Evolutionary conservation across 92 coral and sea anemone genomes (phyloP).

Genomic region (Pocillopora meandrina): DNA sequence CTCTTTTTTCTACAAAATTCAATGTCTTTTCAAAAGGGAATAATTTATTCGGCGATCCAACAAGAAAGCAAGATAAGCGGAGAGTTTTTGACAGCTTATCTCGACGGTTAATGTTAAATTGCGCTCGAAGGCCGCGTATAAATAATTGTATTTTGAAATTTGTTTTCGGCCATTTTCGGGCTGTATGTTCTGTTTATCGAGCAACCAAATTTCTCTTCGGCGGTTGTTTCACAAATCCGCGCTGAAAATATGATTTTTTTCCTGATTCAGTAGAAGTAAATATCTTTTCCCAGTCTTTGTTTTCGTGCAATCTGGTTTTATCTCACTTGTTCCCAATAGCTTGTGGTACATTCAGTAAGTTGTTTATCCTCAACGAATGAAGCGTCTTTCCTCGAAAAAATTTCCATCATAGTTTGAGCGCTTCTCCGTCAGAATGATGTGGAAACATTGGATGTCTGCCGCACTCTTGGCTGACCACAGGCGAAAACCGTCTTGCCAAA

Average conservation of each 20-base stretch:
- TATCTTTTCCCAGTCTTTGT: neutral
- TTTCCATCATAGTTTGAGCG: slow-evolving; percentile 6
- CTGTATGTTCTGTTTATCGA: slow-evolving; percentile 16
- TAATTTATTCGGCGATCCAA: slow-evolving; percentile 31
- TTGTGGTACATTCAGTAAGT: slow-evolving; percentile 26
- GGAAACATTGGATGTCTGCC: slow-evolving; percentile 22
- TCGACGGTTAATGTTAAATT: slow-evolving; percentile 39
- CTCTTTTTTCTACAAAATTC: slow-evolving; percentile 47
- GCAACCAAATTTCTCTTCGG: slow-evolving; percentile 4
- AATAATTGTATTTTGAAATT: slow-evolving; percentile 37
- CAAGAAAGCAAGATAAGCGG: slow-evolving; percentile 33
- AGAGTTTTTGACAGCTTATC: slow-evolving; percentile 37
- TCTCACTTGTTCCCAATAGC: slow-evolving; percentile 29
- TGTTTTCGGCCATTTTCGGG: slow-evolving; percentile 23
- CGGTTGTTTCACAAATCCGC: slow-evolving; percentile 7
- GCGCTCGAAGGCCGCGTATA: slow-evolving; percentile 42
- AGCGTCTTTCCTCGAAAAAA: slow-evolving; percentile 15
- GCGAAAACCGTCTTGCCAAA: slow-evolving; percentile 67
- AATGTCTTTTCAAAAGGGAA: slow-evolving; percentile 41
- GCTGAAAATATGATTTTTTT: neutral
- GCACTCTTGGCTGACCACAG: slow-evolving; percentile 65
- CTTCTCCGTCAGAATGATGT: slow-evolving; percentile 29
- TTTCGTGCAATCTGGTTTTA: slow-evolving; percentile 23
- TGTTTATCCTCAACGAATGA: slow-evolving; percentile 17
- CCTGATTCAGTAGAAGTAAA: neutral